Conservation (phyloP, 2,113 vertebrate species). For the Pelusios castaneus region DNA sequence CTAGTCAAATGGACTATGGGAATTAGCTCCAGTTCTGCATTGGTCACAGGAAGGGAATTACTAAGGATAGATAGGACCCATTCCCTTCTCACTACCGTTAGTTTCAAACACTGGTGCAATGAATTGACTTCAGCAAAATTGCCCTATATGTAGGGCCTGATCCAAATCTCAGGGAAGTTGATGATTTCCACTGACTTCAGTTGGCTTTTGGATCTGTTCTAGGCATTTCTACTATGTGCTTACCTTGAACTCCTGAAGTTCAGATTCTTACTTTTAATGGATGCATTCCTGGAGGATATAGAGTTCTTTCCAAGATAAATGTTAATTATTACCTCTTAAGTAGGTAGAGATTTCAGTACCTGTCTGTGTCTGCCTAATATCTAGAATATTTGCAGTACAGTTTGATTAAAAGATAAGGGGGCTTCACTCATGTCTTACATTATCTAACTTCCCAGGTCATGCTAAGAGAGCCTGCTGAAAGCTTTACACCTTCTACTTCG, state of each 20-base stretch:
- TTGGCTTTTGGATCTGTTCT: background rate
- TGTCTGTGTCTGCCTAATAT: background rate
- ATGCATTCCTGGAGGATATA: background rate
- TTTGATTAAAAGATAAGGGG: constrained; percentile 5
- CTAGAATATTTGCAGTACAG: constrained; percentile 23
- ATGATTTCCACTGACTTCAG: background rate
- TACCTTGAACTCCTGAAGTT: background rate
- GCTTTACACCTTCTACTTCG: background rate
- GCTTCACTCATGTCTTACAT: background rate
- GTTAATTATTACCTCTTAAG: constrained; percentile 37
- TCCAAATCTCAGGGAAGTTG: background rate
- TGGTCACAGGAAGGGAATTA: background rate
- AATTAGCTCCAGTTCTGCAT: constrained; percentile 11
- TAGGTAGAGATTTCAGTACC: background rate
- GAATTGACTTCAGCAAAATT: background rate
- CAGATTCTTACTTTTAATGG: background rate
- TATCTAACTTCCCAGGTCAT: background rate
- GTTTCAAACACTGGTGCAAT: background rate
- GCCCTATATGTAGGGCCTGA: background rate
- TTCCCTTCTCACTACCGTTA: fast-evolving
- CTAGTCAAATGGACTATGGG: background rate
- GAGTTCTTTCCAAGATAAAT: constrained; percentile 28
- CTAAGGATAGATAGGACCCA: background rate
- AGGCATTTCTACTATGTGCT: background rate
- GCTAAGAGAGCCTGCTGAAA: background rate